Evolutionary conservation across 1,140 invertebrate genomes (phyloP).

Genomic region (Matsumurasca onukii): DNA sequence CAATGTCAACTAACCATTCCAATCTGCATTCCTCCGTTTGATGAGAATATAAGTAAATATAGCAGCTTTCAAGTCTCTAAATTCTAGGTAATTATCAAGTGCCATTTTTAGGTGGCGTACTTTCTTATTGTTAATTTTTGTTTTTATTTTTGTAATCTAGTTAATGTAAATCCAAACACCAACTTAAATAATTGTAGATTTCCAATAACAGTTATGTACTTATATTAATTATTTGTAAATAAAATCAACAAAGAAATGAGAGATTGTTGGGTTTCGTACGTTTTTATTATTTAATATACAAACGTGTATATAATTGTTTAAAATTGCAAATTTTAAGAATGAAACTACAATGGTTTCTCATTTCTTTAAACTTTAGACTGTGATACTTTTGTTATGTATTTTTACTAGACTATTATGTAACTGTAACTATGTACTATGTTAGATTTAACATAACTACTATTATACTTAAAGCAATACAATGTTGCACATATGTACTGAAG

Average conservation of each 20-base stretch:
- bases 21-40: not conserved
- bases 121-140: slow-evolving; percentile 8
- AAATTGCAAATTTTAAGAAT: too few relatives aligned
- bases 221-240: slow-evolving; percentile 19
- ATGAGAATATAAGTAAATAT: not conserved
- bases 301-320: not conserved
- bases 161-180: slow-evolving; percentile 9
- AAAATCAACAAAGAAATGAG: slow-evolving; percentile 15
- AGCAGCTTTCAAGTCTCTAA: not conserved
- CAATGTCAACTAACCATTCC: not conserved
- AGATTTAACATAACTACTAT: not conserved
- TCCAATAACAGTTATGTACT: slow-evolving; percentile 16
- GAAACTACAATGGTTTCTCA: slow-evolving; percentile 4
- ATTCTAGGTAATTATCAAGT: not conserved
- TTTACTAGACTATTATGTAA: not conserved
- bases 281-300: not conserved
- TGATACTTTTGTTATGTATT: slow-evolving; percentile 20
- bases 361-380: slow-evolving; percentile 8
- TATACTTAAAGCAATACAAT: not conserved
- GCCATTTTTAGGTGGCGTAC: slow-evolving; percentile 9
- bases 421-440: slow-evolving; percentile 15
- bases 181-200: not conserved
- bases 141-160: slow-evolving; percentile 7
- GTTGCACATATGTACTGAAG: not conserved
- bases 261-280: not conserved